Conservation (phyloP, 2,888 invertebrate species). For the Tenthredo distinguenda region DNA sequence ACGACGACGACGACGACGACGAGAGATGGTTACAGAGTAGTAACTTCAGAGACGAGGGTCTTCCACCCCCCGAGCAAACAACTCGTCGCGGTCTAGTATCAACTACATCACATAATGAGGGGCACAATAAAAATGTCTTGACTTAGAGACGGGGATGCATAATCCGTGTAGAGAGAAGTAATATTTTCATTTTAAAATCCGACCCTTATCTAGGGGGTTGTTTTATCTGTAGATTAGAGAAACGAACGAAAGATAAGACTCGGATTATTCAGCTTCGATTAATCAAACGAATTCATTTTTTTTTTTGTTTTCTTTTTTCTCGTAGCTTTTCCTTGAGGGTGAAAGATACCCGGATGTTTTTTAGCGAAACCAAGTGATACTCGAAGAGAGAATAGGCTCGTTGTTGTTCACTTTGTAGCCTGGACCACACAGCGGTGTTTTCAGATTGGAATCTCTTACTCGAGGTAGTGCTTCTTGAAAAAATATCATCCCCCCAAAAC, state of each 20-base stretch:
- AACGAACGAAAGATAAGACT: no score
- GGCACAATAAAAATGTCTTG: neutral
- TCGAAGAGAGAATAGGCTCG: neutral
- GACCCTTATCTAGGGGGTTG: no score
- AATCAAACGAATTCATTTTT: neutral
- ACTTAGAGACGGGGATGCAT: neutral
- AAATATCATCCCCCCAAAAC: conserved; percentile 14
- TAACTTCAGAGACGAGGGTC: conserved; percentile 33
- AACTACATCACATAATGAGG: neutral
- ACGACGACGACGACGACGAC: conserved; percentile 37
- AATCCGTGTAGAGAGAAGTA: neutral
- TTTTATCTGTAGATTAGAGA: no score
- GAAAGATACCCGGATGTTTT: neutral
- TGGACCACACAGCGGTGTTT: neutral
- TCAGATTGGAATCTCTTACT: conserved; percentile 40
- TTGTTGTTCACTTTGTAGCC: conserved; percentile 37
- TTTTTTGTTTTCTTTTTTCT: neutral
- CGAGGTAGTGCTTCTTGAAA: neutral
- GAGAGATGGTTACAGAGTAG: conserved; percentile 49
- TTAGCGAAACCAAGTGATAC: neutral
- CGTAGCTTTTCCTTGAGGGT: neutral
- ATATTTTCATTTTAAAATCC: neutral
- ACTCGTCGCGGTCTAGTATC: conserved; percentile 8
- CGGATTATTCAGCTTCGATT: no score
- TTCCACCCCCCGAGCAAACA: neutral